phyloP scores from a whole-genome alignment of 1,140 invertebrate species.

The Sycophila sp. region DNA sequence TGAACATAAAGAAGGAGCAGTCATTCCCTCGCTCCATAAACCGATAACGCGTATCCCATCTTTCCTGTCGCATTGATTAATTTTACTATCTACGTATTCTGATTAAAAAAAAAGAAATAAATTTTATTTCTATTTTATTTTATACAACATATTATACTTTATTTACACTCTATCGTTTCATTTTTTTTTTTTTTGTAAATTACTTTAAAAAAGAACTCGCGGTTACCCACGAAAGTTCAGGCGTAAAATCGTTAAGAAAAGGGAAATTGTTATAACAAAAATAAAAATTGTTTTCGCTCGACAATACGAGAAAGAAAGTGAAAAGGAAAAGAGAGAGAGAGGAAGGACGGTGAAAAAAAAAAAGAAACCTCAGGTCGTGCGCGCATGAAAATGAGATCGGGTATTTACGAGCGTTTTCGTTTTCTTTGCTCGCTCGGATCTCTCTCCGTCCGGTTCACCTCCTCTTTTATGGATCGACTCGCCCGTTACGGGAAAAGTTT shows the following conservation, averaged over 20 bases:
- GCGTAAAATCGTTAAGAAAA: too few species aligned
- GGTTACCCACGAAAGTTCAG: too few species aligned
- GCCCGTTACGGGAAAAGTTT: constrained; percentile 5
- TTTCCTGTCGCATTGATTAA: too few species aligned
- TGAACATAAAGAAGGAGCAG: too few species aligned
- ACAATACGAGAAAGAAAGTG: background rate
- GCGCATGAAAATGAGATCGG: constrained; percentile 2
- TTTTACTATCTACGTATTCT: background rate
- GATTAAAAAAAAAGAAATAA: background rate
- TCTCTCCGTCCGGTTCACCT: background rate
- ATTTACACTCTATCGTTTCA: too few species aligned
- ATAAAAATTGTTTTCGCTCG: background rate
- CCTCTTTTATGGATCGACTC: background rate
- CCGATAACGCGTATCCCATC: too few species aligned
- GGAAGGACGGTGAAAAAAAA: background rate
- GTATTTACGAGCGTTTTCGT: constrained; percentile 22
- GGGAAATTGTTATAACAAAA: background rate
- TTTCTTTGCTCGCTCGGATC: background rate
- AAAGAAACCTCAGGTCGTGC: background rate
- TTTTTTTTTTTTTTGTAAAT: too few species aligned
- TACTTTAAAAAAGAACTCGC: too few species aligned
- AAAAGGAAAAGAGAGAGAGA: background rate
- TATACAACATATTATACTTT: background rate
- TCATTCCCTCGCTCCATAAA: too few species aligned
- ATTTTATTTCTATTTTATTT: too few species aligned